Percentiles rank a stretch among this genome's conserved stretches.
Evolutionary conservation across 2,113 vertebrate species (phyloP).

Genomic region (Dasypus novemcinctus): DNA sequence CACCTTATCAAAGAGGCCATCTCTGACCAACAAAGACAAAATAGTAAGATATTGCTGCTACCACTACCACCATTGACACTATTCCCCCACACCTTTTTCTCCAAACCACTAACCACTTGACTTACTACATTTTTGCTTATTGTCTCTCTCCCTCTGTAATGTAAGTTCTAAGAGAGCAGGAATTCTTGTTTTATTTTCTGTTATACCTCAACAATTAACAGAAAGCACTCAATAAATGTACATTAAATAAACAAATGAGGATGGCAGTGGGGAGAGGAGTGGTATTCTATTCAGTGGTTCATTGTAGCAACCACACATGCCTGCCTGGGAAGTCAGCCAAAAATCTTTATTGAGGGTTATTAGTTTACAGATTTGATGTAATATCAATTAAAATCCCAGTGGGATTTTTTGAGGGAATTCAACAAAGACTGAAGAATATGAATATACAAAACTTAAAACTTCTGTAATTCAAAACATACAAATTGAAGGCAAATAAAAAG

Average conservation of each 20-base stretch:
- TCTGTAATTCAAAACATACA: background rate
- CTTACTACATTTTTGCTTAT: background rate
- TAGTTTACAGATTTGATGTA: background rate
- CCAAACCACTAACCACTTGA: background rate
- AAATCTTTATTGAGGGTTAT: background rate
- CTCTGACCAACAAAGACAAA: background rate
- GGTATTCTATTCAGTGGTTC: background rate
- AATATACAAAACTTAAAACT: constrained; percentile 37
- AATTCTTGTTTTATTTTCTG: background rate
- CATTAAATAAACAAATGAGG: background rate
- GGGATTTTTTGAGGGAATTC: background rate
- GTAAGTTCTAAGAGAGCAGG: background rate
- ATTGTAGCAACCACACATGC: background rate
- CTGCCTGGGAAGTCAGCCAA: background rate
- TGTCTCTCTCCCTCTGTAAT: background rate
- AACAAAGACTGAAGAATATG: background rate
- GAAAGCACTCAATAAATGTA: background rate
- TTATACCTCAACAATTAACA: background rate
- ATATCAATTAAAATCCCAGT: constrained; percentile 33
- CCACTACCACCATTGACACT: background rate
- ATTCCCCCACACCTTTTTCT: background rate
- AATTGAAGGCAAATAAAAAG: constrained; percentile 41
- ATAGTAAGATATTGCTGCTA: background rate
- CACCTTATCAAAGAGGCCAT: background rate
- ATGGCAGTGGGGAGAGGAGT: background rate